Evolutionary conservation across 2,113 vertebrate species (phyloP), one percentile per base, ranked within the genome.

Genomic region (Lagopus muta): DNA sequence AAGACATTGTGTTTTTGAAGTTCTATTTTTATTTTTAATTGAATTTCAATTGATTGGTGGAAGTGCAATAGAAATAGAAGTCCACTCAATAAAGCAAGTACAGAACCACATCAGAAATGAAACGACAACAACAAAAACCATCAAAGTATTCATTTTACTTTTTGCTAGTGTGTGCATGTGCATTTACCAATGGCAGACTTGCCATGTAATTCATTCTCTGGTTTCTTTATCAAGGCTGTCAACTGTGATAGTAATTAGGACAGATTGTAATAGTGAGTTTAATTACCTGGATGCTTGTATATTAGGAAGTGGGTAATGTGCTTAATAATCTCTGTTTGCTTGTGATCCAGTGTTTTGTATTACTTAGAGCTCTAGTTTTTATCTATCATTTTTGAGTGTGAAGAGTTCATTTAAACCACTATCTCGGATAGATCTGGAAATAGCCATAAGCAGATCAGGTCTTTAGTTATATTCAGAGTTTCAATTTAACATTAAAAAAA

Each of bases 1-100:
- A 78, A 67, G 58, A 79, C 76, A 62, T 34, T 57, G 43, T 52
- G n/a, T 11, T 87, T 95, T 82, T 82, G 38, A n/a, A 73, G 58
- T 70, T 89, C 86, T 95, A 58, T 92, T 96, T 96, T 92, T 89
- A 85, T 79, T 89, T 94, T 89, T 71, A 87, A 93, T 89, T 82
- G 58, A 47, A 91, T 82, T 91, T 91, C 79, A 82, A 84, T 95
- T 89, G 81, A 92, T 86, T 65, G 7, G 21, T 79, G 14, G 54
- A 84, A 89, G n/a, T 87, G 8, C 4, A 82, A 48, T 47, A 69
- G 36, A 86, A 90, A 66, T 45, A 81, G 54, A 82, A 70, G 11
- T 38, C 27, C 67, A 34, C 45, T 69, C 40, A 62, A 9, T 5
- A 72, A n/a, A 64, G 36, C 22, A 65, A 54, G n/a, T 69, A 32